phyloP scores from a whole-genome alignment of 2,113 vertebrate genomes.

The Chunga burmeisteri region DNA sequence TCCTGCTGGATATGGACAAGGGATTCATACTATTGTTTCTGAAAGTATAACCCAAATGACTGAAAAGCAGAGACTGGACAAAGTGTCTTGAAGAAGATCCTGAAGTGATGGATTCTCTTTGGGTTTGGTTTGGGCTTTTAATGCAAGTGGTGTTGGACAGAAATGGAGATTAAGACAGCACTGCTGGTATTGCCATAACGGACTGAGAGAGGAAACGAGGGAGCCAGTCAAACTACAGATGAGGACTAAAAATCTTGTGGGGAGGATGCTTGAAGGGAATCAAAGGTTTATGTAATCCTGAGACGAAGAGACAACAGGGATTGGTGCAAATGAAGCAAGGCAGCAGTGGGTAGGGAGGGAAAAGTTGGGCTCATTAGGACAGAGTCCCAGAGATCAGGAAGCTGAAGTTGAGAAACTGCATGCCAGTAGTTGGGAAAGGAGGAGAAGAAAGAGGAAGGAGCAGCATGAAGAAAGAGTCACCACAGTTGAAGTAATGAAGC shows the following conservation, averaged over 20 bases:
- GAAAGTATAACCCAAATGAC: neutral
- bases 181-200: neutral
- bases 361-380: neutral
- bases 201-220: neutral
- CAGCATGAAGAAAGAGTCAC: neutral
- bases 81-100: neutral
- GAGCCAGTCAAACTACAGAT: neutral
- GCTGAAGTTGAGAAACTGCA: neutral
- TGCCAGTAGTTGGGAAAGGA: neutral
- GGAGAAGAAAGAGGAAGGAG: neutral
- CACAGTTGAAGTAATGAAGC: neutral
- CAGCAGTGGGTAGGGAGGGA: neutral
- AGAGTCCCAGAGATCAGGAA: neutral
- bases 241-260: neutral
- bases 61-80: neutral
- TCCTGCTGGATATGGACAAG: neutral
- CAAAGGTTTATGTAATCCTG: neutral
- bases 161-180: neutral
- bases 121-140: neutral
- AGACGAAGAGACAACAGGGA: neutral
- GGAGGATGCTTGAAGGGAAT: neutral
- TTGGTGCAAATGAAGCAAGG: neutral
- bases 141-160: neutral
- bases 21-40: neutral
- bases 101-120: neutral